Base-by-base conservation (phyloP, 2,888 invertebrate species). In the Podotricha telesiphe region DNA sequence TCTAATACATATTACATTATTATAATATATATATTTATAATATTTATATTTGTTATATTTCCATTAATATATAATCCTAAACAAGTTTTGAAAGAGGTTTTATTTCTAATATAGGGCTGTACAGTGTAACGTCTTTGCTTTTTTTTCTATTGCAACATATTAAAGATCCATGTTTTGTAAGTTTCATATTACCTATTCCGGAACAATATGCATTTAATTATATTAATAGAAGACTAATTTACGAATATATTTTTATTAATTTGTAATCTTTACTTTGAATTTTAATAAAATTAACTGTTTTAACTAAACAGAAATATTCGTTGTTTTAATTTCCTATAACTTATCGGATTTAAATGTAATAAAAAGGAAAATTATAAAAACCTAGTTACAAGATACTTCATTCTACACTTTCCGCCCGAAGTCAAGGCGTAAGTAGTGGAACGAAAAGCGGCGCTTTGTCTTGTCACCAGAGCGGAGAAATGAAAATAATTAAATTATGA, bases 131-230 rank as follows among this genome's bases (percentile, higher is more conserved):
- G 42, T 20, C 15, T 42, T 22, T 5, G 42, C n/a, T 20, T 28
- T 28, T 28, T 4, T 45, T 20, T 45, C 22, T 59, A n/a, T 59
- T 22, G 13, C 7, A 22, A 10, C 2, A 6, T n/a, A n/a, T n/a
- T n/a, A 22, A 45, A 10, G 5, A 22, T 5, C n/a, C n/a, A 22
- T 45, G 37, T 11, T 59, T 5, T 63, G 28, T 28, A 40, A 17
- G 20, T 56, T 22, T 22, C 22, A n/a, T 51, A 40, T 48, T 56
- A 68, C n/a, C n/a, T n/a, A n/a, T 71, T 71, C 68, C 71, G 66
- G 17, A 61, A 51, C 40, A 61, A 51, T 62, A 68, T 68, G 71
- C 71, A 71, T 71, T 71, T 71, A 62, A 66, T 47, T 17, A 34
- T 64, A 42, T 19, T 22, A 17, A 13, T 68, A 67, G 55, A 51